These are phyloP conservation scores for Lutraria lutraria DNA, from an alignment of 2,888 invertebrate species.

Conservation along the genomic window DNA sequence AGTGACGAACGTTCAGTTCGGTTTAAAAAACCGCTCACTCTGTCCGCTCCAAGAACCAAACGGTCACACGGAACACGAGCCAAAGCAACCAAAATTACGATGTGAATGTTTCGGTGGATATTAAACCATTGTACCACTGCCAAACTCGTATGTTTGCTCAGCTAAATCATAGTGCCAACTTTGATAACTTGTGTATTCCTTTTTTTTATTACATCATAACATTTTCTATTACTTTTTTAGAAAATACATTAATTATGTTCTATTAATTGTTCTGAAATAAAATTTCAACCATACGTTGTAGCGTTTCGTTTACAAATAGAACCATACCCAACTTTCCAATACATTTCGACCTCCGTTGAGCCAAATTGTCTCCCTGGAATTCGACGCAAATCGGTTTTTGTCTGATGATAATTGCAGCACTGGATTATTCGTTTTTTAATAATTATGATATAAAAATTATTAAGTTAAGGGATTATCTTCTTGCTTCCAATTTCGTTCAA, in stretches of 20 bases:
- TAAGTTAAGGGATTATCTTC: no score
- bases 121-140: conserved; percentile 5
- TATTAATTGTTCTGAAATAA: neutral
- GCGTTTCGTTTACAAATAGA: no score
- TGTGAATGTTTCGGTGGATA: neutral
- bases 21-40: conserved; percentile 53
- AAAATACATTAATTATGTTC: neutral
- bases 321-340: no score
- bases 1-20: conserved; percentile 41
- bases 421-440: no score
- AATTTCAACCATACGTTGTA: neutral
- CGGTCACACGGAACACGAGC: conserved; percentile 17
- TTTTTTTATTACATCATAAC: neutral
- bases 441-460: no score
- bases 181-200: neutral
- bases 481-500: no score
- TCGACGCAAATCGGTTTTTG: no score
- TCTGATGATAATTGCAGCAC: no score
- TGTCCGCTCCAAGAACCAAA: conserved; percentile 44
- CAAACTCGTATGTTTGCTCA: neutral
- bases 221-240: neutral
- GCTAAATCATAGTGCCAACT: neutral
- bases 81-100: conserved; percentile 34
- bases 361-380: no score
- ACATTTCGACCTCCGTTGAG: no score